phyloP scores from a whole-genome alignment of 2,797 vertebrate genomes.

The Tapirus indicus region DNA sequence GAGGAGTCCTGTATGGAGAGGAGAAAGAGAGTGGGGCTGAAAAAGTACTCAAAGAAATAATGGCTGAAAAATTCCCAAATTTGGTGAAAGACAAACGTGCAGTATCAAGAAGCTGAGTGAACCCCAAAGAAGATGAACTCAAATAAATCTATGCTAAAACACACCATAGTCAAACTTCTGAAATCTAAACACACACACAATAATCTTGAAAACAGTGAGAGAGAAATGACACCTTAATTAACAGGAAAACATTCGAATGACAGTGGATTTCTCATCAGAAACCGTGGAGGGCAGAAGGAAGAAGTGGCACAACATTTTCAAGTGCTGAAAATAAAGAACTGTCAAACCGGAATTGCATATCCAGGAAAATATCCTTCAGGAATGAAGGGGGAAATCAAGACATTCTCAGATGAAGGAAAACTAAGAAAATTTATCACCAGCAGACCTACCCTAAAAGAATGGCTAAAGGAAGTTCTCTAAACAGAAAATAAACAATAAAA shows the following conservation, averaged over 20 bases:
- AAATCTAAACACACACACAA: constrained; percentile 18
- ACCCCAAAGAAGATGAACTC: constrained; percentile 49
- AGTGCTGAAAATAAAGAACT: constrained; percentile 2
- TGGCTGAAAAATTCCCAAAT: constrained; percentile 11
- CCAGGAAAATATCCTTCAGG: constrained; percentile 36
- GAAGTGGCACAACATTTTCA: neutral
- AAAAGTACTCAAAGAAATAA: constrained; percentile 42
- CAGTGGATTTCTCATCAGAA: constrained; percentile 26
- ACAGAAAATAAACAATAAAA: constrained; percentile 3
- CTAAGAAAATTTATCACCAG: neutral
- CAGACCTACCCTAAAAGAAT: neutral
- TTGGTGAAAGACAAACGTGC: neutral
- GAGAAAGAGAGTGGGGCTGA: neutral
- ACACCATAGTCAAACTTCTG: constrained; percentile 11
- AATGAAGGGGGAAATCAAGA: neutral
- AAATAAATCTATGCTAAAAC: constrained; percentile 36
- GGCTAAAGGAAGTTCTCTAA: neutral
- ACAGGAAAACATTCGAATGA: neutral
- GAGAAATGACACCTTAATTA: neutral
- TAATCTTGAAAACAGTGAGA: constrained; percentile 21
- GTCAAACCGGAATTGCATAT: neutral
- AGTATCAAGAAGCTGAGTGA: neutral
- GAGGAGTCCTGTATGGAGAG: neutral
- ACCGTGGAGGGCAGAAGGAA: neutral
- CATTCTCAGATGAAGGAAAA: neutral